Evolutionary conservation across 2,113 vertebrate genomes (phyloP).

Genomic region (Corythaeola cristata): DNA sequence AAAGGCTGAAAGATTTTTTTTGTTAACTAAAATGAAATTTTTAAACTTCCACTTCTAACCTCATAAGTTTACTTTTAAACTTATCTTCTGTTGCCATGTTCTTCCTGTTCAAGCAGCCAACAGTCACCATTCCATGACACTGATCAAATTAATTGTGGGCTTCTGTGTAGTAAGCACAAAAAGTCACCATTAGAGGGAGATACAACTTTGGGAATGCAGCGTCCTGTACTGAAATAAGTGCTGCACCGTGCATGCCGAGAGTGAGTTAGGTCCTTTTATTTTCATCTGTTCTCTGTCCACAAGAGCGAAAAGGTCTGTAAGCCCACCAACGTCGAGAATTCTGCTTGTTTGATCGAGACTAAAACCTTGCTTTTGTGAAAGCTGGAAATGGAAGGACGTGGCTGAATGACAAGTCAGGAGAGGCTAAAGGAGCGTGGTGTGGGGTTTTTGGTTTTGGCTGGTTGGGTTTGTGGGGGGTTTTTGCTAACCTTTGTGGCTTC

Average conservation of each 20-base stretch:
- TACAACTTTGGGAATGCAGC: neutral
- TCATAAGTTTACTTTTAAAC: neutral
- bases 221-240: fast-evolving
- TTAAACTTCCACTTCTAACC: neutral
- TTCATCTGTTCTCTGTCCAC: neutral
- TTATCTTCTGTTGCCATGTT: neutral
- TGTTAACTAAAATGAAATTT: neutral
- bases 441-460: neutral
- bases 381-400: neutral
- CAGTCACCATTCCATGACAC: neutral
- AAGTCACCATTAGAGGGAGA: constrained; percentile 45
- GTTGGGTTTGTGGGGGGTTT: neutral
- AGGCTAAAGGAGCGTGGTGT: neutral
- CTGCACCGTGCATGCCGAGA: fast-evolving
- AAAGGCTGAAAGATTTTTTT: neutral
- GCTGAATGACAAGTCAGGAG: neutral
- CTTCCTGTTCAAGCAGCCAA: neutral
- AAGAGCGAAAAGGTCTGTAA: neutral
- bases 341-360: neutral
- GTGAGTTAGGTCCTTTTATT: neutral
- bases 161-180: neutral
- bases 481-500: neutral
- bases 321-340: fast-evolving
- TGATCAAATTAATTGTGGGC: fast-evolving
- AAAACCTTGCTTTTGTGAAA: neutral